Evolutionary conservation across 2,888 invertebrate genomes (phyloP), one percentile per base, ranked within the genome.

Genomic region (Tachystola acroxantha): DNA sequence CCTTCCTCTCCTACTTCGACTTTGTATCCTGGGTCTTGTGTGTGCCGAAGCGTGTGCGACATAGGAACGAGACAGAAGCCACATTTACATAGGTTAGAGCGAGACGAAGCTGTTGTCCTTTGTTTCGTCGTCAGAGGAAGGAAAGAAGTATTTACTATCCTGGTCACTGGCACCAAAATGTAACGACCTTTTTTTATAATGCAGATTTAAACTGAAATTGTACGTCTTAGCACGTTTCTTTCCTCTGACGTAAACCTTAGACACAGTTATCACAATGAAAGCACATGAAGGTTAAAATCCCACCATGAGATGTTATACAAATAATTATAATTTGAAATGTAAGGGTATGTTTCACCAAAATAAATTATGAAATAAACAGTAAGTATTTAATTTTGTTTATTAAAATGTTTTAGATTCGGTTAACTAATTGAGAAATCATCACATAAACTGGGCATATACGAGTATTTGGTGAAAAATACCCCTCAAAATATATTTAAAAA

Each of bases 31-130:
- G 68, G 84, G 80, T 71, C 86, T 86, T 77, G 51, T 57, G 60
- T 57, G 60, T 57, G 65, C 50, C 60, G 71, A 76, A 75, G 79
- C 72, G 80, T 66, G 61, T 50, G 63, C 59, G 65, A 63, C 64
- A 68, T 57, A 55, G 38, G 68, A 66, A 72, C 76, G 78, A 81
- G 82, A 85, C 81, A 81, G 73, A 81, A 85, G 85, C 84, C 65
- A 85, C 84, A 78, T 78, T 72, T 85, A 84, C 80, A 84, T 47
- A 75, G 72, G 85, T 85, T 85, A 86, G 81, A 79, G 84, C 82
- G 57, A 62, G 73, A 81, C 64, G 56, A 65, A 66, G 65, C 69
- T 62, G 67, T n/a, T 48, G 49, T 60, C 49, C 46, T 41, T 43
- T 40, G 41, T 39, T 54, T 41, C 45, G 39, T 45, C 39, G 49